Evolutionary conservation across 1,140 invertebrate species (phyloP).

Genomic region (Piezodorus guildinii): DNA sequence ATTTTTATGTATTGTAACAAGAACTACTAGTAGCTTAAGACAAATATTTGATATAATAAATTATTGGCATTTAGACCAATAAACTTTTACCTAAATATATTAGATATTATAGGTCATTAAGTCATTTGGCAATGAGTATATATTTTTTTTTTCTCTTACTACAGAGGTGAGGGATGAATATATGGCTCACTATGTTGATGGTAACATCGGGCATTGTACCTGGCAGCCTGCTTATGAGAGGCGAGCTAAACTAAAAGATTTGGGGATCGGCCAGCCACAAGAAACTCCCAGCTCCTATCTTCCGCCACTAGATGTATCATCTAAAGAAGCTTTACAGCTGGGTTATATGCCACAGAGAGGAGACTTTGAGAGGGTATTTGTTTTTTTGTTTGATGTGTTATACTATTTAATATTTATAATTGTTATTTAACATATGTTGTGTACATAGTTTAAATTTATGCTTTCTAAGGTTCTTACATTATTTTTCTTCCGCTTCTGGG

Average conservation of each 20-base stretch:
- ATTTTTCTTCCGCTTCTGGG: too few species aligned
- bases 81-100: too few species aligned
- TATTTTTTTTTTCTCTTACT: conserved; percentile 17
- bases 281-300: conserved; percentile 65
- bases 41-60: too few species aligned
- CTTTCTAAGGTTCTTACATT: too few species aligned
- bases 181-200: conserved; percentile 74
- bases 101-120: too few species aligned
- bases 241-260: conserved; percentile 50
- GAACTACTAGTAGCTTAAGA: too few species aligned
- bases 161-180: conserved; percentile 87
- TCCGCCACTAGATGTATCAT: conserved; percentile 63
- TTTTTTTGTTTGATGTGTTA: neutral
- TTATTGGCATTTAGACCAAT: too few species aligned
- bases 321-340: conserved; percentile 67
- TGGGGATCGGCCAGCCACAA: conserved; percentile 33
- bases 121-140: too few species aligned
- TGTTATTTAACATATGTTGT: too few species aligned
- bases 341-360: conserved; percentile 93
- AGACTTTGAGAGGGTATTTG: conserved; percentile 81
- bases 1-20: too few species aligned
- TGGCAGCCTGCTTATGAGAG: conserved; percentile 42
- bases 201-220: conserved; percentile 74
- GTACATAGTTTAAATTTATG: too few species aligned
- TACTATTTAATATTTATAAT: neutral